Evolutionary conservation across 2,888 invertebrate genomes (phyloP).

Genomic region (Cephonodes hylas): DNA sequence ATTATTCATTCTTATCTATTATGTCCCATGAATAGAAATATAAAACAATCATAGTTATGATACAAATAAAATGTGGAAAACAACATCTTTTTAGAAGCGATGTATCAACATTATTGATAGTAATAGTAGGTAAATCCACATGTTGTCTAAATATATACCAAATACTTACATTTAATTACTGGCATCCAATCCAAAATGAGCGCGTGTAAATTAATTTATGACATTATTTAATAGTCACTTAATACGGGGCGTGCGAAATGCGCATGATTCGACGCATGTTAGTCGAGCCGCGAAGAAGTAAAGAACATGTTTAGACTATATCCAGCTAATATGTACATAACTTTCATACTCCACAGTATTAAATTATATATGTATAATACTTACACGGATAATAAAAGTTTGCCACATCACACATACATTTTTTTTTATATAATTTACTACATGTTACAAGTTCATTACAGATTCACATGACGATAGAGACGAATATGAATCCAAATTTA

Average conservation of each 20-base stretch:
- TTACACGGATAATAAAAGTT: not conserved
- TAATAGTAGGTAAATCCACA: not conserved
- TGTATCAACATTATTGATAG: not conserved
- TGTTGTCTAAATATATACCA: not conserved
- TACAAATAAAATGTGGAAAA: not conserved
- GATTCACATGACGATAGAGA: not conserved
- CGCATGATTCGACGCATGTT: constrained; percentile 14
- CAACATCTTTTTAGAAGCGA: not conserved
- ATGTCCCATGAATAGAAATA: not conserved
- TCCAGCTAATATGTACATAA: not conserved
- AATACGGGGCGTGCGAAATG: constrained; percentile 39
- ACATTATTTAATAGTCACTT: constrained; percentile 31
- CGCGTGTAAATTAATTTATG: constrained; percentile 51
- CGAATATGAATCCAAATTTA: not conserved
- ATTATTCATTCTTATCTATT: not conserved
- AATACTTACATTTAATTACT: constrained; percentile 38
- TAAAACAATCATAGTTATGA: not conserved
- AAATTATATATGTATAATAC: constrained; percentile 6
- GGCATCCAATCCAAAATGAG: constrained; percentile 36
- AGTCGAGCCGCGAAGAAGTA: constrained; percentile 12
- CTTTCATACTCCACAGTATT: not conserved
- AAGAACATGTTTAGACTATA: constrained; percentile 12
- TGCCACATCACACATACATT: not conserved
- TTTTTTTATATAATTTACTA: not conserved
- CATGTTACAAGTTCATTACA: not conserved